Base-by-base conservation (phyloP, 2,113 vertebrate species). In the Oreochromis niloticus region DNA sequence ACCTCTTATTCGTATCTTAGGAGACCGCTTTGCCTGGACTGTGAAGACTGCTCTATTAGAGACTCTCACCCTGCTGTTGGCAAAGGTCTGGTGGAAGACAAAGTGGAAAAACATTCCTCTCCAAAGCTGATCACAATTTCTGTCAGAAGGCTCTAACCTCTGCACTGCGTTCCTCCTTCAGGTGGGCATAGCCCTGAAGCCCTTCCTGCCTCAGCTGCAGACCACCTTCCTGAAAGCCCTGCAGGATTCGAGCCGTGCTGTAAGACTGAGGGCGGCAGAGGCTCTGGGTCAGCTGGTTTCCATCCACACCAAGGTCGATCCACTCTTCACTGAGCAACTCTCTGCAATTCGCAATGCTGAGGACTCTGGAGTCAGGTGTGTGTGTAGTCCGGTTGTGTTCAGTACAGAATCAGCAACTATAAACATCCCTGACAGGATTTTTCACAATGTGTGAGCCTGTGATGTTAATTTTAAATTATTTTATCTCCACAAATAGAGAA, bases 171-270 rank as follows among this genome's bases (percentile, higher is more conserved):
- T 83, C 11, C 11, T 57, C 19, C 55, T 54, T 41, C 87, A 99
- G 99, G 99, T 99, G 90, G 98, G 98, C 63, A 98, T 99, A 63
- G 98, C 97, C 75, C 93, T 99, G 95, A 99, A 99, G 94, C 98
- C 99, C 0, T 99, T 99, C 96, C 96, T 99, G 93, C 99, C 99
- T 19, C 99, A 99, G 85, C 94, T 99, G 81, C 99, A 99, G 96
- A 99, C 98, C 87, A 99, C 98, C 32, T 99, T 99, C 95, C 97
- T 98, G 50, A 99, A 99, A 95, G 98, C 99, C 5, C 95, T 99
- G 5, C 98, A 99, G 93, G 99, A 99, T 87, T 96, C 98, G 0
- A 99, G 98, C 92, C 97, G 99, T 0, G 97, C 97, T 0, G 99
- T 99, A 85, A 97, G 98, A 83, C 97, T 99, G 19, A 97, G 97